Evolutionary conservation across 2,113 vertebrate genomes (phyloP).

Genomic region (Nestor notabilis): DNA sequence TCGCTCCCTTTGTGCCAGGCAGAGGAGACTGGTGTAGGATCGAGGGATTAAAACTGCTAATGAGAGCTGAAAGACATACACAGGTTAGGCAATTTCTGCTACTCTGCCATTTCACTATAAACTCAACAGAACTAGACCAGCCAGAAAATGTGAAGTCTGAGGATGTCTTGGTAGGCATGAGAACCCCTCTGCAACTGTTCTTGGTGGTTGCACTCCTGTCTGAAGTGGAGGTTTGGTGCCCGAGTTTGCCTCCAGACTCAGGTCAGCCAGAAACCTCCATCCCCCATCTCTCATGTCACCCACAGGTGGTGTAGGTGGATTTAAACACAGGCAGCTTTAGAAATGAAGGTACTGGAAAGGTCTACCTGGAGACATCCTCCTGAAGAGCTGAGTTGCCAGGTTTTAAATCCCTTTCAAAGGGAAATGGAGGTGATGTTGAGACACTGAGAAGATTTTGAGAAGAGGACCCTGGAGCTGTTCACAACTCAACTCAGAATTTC

Average conservation of each 20-base stretch:
- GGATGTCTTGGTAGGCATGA: neutral
- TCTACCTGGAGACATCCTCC: neutral
- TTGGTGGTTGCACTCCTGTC: neutral
- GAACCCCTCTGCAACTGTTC: neutral
- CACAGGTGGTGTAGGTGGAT: neutral
- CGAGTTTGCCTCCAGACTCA: neutral
- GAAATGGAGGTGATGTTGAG: neutral
- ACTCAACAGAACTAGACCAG: neutral
- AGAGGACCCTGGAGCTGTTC: neutral
- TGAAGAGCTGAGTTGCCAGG: neutral
- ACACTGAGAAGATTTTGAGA: neutral
- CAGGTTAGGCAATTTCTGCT: neutral
- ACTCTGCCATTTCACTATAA: neutral
- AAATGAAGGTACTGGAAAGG: neutral
- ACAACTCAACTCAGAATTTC: neutral
- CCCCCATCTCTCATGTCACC: neutral
- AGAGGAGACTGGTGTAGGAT: neutral
- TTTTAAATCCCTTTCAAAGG: neutral
- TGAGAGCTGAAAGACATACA: slow-evolving; percentile 57
- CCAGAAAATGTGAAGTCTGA: neutral
- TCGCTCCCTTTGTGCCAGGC: rapidly evolving
- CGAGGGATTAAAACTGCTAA: slow-evolving; percentile 66
- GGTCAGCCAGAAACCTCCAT: neutral
- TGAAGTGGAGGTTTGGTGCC: neutral
- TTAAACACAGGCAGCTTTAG: neutral